A percentile compares a stretch with the other conserved stretches of the same genome.
phyloP scores from a whole-genome alignment of 2,113 vertebrate species.

The Microtus richardsoni region DNA sequence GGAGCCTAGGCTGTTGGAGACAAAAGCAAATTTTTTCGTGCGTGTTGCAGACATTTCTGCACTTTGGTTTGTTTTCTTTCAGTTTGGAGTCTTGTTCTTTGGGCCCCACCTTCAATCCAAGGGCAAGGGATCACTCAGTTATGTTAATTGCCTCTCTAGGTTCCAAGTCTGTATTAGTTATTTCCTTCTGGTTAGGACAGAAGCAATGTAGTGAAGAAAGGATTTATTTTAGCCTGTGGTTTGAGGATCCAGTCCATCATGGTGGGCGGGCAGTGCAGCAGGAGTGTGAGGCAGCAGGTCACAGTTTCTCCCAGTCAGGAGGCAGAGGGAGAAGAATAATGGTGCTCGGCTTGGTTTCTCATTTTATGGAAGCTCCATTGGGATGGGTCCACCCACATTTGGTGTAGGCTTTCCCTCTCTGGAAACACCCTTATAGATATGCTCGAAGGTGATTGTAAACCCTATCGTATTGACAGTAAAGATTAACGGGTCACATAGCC shows the following conservation, averaged over 20 bases:
- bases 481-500: neutral
- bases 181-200: neutral
- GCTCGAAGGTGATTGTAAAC: neutral
- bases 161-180: neutral
- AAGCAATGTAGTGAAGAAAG: neutral
- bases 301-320: neutral
- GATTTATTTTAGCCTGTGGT: no score
- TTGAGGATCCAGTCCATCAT: no score
- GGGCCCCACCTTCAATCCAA: no score
- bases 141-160: neutral
- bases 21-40: neutral
- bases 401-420: neutral
- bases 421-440: neutral
- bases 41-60: neutral
- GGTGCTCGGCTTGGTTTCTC: neutral
- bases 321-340: neutral
- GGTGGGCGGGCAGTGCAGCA: no score
- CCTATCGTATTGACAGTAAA: neutral
- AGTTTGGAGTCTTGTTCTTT: neutral
- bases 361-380: no score
- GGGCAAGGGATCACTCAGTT: neutral
- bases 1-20: neutral
- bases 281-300: neutral
- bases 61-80: neutral
- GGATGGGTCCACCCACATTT: neutral